Conservation (phyloP, 2,797 vertebrate genomes). For the Erpetoichthys calabaricus region DNA sequence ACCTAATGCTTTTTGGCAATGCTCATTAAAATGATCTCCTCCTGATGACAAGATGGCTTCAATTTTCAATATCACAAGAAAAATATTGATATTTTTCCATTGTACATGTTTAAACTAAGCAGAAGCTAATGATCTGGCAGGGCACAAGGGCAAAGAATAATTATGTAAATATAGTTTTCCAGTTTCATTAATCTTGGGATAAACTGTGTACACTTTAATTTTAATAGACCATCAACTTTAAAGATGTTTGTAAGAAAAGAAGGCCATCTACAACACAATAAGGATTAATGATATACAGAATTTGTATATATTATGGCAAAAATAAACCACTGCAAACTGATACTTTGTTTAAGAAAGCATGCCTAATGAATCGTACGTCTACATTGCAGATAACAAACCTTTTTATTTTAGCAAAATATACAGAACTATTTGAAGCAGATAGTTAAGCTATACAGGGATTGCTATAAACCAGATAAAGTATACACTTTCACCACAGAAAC, state of each 20-base stretch:
- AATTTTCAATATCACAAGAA: neutral
- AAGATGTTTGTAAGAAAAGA: constrained; percentile 2
- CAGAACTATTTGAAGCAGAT: neutral
- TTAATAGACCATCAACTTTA: constrained; percentile 19
- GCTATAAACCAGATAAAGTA: too few species aligned
- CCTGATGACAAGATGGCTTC: too few species aligned
- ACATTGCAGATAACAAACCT: neutral
- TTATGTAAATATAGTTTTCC: constrained; percentile 5
- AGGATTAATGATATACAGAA: constrained; percentile 2
- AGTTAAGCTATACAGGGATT: neutral
- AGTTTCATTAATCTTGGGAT: constrained; percentile 5
- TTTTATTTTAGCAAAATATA: neutral
- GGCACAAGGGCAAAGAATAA: constrained; percentile 4
- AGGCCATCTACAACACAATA: neutral
- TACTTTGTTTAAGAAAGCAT: constrained; percentile 22
- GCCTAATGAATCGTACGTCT: constrained; percentile 21
- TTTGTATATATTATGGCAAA: constrained; percentile 12
- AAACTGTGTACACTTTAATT: constrained; percentile 11
- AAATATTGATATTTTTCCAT: neutral
- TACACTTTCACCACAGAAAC: too few species aligned
- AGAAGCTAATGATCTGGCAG: constrained; percentile 3
- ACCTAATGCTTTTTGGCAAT: neutral
- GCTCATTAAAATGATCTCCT: too few species aligned
- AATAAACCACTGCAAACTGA: constrained; percentile 7
- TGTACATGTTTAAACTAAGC: constrained; percentile 1